Base-by-base conservation (phyloP, 2,113 vertebrate species). In the Rynchops niger region DNA sequence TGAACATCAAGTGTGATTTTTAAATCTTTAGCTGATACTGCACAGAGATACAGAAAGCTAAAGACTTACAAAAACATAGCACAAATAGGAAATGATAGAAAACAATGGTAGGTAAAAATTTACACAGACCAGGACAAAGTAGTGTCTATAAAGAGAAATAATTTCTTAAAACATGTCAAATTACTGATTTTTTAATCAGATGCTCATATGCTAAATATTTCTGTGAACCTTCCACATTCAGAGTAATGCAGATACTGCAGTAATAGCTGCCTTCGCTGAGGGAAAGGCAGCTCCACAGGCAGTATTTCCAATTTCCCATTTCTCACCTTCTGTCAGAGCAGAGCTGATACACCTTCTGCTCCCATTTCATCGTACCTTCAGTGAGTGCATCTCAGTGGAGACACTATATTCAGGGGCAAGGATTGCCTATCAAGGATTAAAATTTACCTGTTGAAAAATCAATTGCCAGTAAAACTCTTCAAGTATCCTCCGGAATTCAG, bases 381-480 rank as follows among this genome's bases (percentile, higher is more conserved):
- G 32, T 23, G 45, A 80, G 34, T 43, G 19, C 67, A 69, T 43
- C 43, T 72, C 62, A 53, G 58, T 53, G 58, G 43, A 92, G 70
- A 70, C 34, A 27, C 42, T 58, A 21, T 58, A 74, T 56, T 67
- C 53, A 74, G 86, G 58, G n/a, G 40, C 52, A 86, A n/a, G n/a
- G n/a, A n/a, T n/a, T 94, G 81, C 47, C 69, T 72, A 65, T 73
- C 65, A 76, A 82, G 67, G 69, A 80, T 84, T 92, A 82, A 62
- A 96, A 86, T 88, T 94, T 93, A 95, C 84, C 74, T 87, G 70
- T 53, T 90, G 86, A 93, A 94, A 94, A 94, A 93, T 95, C 92
- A 88, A 74, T 87, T 79, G 90, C 93, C 95, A 94, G 94, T 95
- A 96, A 96, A 96, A 95, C 66, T 82, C 88, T 66, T 61, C 29